These are phyloP conservation scores for Copidosoma aretas DNA, from an alignment of 2,888 invertebrate genomes.

Conservation along the genomic window DNA sequence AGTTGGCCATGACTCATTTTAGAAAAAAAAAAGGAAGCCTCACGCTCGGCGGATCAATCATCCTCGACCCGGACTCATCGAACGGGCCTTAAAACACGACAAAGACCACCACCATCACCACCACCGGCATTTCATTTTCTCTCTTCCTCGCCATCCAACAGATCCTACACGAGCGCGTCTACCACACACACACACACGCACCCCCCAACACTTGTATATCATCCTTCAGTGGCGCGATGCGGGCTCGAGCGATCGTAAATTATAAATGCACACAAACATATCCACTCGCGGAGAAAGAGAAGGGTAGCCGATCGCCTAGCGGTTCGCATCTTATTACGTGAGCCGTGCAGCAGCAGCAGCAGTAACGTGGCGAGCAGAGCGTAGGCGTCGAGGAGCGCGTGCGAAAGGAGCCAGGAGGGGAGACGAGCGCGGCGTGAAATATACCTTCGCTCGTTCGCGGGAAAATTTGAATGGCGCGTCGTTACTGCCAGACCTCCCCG, in stretches of 20 bases:
- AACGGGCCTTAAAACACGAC: neutral
- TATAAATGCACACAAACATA: no score
- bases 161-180: neutral
- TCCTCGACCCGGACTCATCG: no score
- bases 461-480: conserved; percentile 9
- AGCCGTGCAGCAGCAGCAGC: neutral
- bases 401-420: neutral
- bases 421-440: neutral
- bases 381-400: neutral
- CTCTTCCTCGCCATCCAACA: neutral
- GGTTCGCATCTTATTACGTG: conserved; percentile 20
- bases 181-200: neutral
- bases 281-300: neutral
- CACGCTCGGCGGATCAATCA: no score
- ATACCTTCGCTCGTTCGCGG: neutral
- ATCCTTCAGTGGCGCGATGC: neutral
- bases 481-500: neutral
- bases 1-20: no score
- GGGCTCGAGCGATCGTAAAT: neutral
- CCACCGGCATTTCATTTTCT: neutral
- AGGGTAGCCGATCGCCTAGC: conserved; percentile 6
- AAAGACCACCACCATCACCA: neutral
- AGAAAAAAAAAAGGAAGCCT: no score
- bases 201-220: neutral
- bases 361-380: no score